These are phyloP conservation scores for Vireo altiloquus DNA, from an alignment of 2,113 vertebrate genomes.

Conservation along the genomic window DNA sequence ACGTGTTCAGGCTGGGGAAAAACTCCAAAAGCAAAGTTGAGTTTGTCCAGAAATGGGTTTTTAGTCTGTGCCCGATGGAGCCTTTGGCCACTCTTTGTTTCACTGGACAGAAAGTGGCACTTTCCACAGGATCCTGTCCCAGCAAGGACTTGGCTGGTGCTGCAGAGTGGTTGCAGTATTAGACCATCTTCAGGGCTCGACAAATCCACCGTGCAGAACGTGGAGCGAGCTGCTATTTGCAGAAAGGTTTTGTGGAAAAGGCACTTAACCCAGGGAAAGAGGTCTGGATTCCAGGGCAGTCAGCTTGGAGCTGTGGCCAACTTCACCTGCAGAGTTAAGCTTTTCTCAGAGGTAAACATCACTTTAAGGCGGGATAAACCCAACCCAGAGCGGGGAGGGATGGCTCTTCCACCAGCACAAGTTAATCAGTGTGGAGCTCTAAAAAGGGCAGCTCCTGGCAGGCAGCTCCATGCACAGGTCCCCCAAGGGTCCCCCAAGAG, in stretches of 20 bases:
- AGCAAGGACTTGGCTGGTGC: neutral
- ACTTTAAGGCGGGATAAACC: neutral
- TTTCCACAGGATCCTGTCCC: neutral
- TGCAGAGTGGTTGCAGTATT: neutral
- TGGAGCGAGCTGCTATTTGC: neutral
- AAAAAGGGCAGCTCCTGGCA: neutral
- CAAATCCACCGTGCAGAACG: neutral
- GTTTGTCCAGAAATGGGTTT: neutral
- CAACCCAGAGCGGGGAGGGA: neutral
- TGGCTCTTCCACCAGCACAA: neutral
- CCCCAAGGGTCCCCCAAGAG: neutral
- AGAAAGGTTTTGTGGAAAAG: neutral
- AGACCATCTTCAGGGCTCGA: neutral
- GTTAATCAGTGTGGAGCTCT: neutral
- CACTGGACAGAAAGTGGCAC: accelerated
- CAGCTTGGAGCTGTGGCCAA: neutral
- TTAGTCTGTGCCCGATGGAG: accelerated
- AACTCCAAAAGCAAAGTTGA: neutral
- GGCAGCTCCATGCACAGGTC: accelerated
- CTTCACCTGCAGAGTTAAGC: neutral
- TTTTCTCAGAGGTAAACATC: neutral
- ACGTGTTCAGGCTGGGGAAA: neutral
- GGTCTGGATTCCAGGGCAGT: neutral
- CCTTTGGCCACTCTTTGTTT: neutral
- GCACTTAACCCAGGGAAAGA: neutral